A percentile compares a stretch with the other conserved stretches of the same genome.
Conservation (phyloP, 2,888 invertebrate genomes). For the Caenorhabditis macrosperma region DNA sequence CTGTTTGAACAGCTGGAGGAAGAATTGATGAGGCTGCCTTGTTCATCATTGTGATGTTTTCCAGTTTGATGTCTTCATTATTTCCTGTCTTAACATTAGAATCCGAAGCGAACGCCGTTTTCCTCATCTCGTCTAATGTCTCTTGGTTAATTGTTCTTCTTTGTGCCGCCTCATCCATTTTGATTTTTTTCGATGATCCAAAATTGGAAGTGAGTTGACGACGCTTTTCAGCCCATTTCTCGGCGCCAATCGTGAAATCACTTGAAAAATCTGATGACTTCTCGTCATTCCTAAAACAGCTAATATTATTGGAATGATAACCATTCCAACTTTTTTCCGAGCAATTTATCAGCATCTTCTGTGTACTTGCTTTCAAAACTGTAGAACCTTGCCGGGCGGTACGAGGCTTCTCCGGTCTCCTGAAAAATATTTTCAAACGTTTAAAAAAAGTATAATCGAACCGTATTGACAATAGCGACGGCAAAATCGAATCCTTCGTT, state of each 20-base stretch:
- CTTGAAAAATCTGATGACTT: constrained; percentile 7
- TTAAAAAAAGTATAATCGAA: neutral
- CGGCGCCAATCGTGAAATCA: constrained; percentile 35
- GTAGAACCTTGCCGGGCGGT: constrained; percentile 49
- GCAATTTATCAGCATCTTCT: constrained; percentile 38
- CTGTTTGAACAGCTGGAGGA: constrained; percentile 57
- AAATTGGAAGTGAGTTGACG: constrained; percentile 60
- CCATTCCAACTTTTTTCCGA: constrained; percentile 11
- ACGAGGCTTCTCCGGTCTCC: constrained; percentile 37
- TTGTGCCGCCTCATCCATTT: constrained; percentile 63
- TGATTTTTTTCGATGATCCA: constrained; percentile 67
- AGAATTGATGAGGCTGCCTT: constrained; percentile 61
- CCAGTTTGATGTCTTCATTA: constrained; percentile 54
- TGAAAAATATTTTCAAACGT: neutral
- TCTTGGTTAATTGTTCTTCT: constrained; percentile 65
- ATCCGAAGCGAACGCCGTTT: constrained; percentile 67
- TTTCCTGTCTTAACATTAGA: constrained; percentile 43
- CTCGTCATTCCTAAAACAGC: neutral
- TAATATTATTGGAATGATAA: too few relatives aligned
- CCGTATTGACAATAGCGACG: constrained; percentile 61
- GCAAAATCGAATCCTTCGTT: constrained; percentile 69
- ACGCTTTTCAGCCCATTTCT: constrained; percentile 62
- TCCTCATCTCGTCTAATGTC: constrained; percentile 66
- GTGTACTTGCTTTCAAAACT: constrained; percentile 49
- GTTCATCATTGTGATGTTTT: constrained; percentile 60